These are phyloP conservation scores for Cardiocondyla obscurior DNA, from an alignment of 1,140 invertebrate species.

Conservation along the genomic window DNA sequence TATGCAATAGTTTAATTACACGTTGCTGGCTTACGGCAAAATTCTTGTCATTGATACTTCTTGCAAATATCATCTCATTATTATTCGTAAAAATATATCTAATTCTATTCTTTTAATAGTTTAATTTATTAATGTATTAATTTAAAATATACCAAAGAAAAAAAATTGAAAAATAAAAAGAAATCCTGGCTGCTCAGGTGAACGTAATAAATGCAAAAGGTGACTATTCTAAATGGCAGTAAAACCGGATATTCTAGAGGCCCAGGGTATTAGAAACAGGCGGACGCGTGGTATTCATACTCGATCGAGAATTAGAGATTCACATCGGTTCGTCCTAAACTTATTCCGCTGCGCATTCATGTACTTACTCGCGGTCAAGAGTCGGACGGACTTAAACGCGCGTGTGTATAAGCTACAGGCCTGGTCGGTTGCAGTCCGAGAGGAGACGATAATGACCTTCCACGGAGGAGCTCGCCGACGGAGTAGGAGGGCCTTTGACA, in stretches of 20 bases:
- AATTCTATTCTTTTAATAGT: too few species aligned
- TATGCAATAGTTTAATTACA: neutral
- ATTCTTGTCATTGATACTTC: neutral
- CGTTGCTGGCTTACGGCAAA: neutral
- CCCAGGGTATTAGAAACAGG: neutral
- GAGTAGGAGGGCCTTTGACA: constrained; percentile 84
- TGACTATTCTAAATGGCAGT: neutral
- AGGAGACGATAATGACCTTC: constrained; percentile 83
- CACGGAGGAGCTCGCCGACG: constrained; percentile 72
- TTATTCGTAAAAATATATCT: too few species aligned
- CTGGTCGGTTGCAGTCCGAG: constrained; percentile 59
- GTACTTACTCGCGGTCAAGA: neutral
- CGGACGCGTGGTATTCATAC: neutral
- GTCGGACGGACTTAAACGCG: neutral
- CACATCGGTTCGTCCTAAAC: neutral
- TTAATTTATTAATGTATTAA: neutral
- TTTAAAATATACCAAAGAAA: too few species aligned
- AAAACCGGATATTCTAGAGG: neutral
- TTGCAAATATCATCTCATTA: neutral
- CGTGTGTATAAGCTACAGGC: neutral
- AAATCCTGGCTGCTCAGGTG: neutral
- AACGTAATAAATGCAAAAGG: neutral
- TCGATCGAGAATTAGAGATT: neutral
- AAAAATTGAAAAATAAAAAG: too few species aligned
- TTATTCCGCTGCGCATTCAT: constrained; percentile 8